Evolutionary conservation across 1,140 invertebrate species (phyloP).

Genomic region (Matsumurasca onukii): DNA sequence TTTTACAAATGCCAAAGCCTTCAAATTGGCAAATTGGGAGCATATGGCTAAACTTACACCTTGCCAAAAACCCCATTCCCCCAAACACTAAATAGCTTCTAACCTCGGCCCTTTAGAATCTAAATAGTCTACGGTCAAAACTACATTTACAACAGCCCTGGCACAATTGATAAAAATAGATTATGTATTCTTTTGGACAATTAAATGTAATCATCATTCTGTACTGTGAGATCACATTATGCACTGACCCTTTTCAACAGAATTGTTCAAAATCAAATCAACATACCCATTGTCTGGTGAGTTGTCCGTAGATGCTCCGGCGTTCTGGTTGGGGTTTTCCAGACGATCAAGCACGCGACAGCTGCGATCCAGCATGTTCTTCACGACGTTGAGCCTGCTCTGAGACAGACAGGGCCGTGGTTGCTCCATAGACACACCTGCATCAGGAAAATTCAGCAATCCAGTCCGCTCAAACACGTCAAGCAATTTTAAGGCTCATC

Average conservation of each 20-base stretch:
- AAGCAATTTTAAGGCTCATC: background rate
- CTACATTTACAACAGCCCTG: too few relatives aligned
- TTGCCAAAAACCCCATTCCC: too few relatives aligned
- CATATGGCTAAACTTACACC: too few relatives aligned
- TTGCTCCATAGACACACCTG: constrained; percentile 47
- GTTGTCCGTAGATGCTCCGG: constrained; percentile 23
- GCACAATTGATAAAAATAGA: too few relatives aligned
- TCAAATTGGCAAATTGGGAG: too few relatives aligned
- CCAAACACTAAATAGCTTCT: too few relatives aligned
- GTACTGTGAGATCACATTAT: constrained; percentile 51
- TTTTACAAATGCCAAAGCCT: too few relatives aligned
- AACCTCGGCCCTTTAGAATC: too few relatives aligned
- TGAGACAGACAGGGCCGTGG: constrained; percentile 49
- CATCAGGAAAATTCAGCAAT: too few relatives aligned
- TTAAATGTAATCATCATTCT: too few relatives aligned
- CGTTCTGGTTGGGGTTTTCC: constrained; percentile 47
- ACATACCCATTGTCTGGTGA: constrained; percentile 32
- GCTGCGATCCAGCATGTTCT: constrained; percentile 50
- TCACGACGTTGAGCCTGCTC: constrained; percentile 49
- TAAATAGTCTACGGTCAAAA: too few relatives aligned
- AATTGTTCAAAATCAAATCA: background rate
- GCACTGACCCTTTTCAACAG: background rate
- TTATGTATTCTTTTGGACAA: too few relatives aligned
- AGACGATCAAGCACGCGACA: constrained; percentile 49
- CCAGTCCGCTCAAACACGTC: background rate